Evolutionary conservation across 2,113 vertebrate genomes (phyloP), one percentile per base, ranked within the genome.

Genomic region (Acrocephalus arundinaceus): DNA sequence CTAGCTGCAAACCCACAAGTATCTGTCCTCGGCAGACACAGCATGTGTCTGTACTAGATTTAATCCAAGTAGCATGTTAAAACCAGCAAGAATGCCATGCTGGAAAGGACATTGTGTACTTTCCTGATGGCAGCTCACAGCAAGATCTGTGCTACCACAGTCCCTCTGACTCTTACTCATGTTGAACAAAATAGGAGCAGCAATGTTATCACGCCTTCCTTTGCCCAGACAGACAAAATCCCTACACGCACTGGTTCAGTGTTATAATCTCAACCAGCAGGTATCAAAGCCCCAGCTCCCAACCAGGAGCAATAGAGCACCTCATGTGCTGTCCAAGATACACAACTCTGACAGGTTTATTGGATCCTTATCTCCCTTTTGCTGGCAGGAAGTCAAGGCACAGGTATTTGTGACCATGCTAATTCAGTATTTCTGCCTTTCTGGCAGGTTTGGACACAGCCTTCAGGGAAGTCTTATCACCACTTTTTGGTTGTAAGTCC

Each of bases 371-470:
- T 31, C 35, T 85, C 81, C 54, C n/a, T 25, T 35, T 31, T 74
- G 20, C 90, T 89, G 89, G 35, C 72, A 77, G 21, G 37, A 94
- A 78, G 65, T 41, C 90, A 90, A 86, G 84, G 57, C 51, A 33
- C 41, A 63, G 35, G 33, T 73, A 68, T 82, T 59, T 79, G 61
- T 46, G 55, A 75, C 46, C 15, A 41, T 57, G 48, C n/a, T 78
- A 94, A 57, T 57, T 82, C 86, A 78, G n/a, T 80, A 63, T 84
- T 94, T 93, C 76, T 85, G 21, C 49, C 35, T 78, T 67, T 43
- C 43, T 81, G 46, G 57, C 35, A 62, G 0, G 1, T 62, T 54
- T 30, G 14, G 33, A 78, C 45, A 25, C 0, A 0, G 45, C 25
- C 49, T 87, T 75, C 77, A 82, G 45, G 49, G 30, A 82, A 49